Evolutionary conservation across 1,140 invertebrate species (phyloP).

Genomic region (Helicoverpa armigera): DNA sequence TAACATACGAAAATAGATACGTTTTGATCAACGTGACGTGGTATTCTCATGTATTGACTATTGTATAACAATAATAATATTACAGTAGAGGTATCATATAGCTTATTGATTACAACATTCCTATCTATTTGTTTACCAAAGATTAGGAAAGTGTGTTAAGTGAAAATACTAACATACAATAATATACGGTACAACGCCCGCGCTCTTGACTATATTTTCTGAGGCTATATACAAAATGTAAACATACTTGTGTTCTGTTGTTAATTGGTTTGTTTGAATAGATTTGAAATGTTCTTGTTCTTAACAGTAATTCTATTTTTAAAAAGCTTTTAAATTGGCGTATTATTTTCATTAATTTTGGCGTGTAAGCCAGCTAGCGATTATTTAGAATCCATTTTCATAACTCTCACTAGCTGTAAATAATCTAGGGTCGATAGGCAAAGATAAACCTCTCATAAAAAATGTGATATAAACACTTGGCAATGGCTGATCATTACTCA

Average conservation of each 20-base stretch:
- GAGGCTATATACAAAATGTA: neutral
- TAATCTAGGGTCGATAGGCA: no score
- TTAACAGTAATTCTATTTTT: no score
- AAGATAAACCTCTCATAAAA: no score
- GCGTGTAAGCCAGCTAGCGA: no score
- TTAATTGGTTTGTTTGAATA: neutral
- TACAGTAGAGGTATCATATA: neutral
- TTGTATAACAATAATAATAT: conserved; percentile 24
- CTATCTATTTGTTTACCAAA: conserved; percentile 23
- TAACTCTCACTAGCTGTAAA: no score
- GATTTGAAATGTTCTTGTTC: no score
- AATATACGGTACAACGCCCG: neutral
- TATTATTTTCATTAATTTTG: no score
- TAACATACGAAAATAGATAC: conserved; percentile 42
- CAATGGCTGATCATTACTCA: conserved; percentile 6
- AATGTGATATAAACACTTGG: neutral
- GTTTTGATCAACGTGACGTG: conserved; percentile 25
- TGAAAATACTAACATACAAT: neutral
- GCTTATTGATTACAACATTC: conserved; percentile 11
- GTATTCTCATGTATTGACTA: neutral
- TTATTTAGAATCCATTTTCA: no score
- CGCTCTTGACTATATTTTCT: neutral
- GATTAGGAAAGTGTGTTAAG: conserved; percentile 31
- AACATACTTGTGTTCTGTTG: neutral
- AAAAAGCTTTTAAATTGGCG: no score